Evolutionary conservation across 2,113 vertebrate genomes (phyloP).

Genomic region (Oreochromis niloticus): DNA sequence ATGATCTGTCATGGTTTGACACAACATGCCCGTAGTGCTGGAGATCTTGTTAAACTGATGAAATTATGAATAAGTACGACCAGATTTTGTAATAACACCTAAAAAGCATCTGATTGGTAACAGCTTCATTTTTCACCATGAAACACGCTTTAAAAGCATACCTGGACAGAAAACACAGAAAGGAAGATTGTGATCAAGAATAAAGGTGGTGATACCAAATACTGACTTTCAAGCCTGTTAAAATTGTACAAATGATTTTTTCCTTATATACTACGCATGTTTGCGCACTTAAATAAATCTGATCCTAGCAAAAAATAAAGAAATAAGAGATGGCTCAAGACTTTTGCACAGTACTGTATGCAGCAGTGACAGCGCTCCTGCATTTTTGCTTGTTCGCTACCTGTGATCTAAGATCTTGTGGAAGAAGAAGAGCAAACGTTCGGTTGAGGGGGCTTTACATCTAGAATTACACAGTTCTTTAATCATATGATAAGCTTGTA

Average conservation of each 20-base stretch:
- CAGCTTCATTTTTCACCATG: not conserved
- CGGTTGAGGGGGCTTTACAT: not conserved
- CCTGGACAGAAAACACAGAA: not conserved
- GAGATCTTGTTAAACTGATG: not conserved
- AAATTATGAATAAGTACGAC: not conserved
- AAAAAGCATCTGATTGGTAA: not conserved
- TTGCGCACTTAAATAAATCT: not conserved
- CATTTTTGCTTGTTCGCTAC: not conserved
- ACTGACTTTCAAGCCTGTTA: not conserved
- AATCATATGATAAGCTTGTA: not conserved
- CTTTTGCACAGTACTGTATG: not conserved
- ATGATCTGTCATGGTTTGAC: not conserved
- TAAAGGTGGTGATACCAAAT: not conserved
- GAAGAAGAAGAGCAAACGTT: not conserved
- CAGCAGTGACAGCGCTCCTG: not conserved
- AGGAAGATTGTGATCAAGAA: not conserved
- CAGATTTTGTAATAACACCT: not conserved
- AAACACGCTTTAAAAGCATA: not conserved
- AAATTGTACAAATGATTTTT: not conserved
- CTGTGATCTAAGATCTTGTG: not conserved
- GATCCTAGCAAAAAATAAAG: not conserved
- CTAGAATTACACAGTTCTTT: not conserved
- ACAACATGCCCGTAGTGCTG: not conserved
- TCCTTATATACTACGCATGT: not conserved
- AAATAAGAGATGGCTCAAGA: not conserved